phyloP scores from a whole-genome alignment of 2,888 invertebrate genomes.

The Caenorhabditis zanzibari region DNA sequence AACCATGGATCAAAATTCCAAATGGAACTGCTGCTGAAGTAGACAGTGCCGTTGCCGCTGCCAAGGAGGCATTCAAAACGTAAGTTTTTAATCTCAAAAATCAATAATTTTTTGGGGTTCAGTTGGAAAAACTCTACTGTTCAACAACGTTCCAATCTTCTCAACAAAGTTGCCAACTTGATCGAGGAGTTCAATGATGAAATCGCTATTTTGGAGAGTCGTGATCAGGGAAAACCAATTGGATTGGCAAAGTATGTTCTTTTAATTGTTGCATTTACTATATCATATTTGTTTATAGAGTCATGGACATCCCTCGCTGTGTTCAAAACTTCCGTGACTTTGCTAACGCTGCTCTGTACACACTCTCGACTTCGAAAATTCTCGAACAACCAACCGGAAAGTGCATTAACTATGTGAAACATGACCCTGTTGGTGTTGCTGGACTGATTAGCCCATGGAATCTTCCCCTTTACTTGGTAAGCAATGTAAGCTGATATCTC shows the following conservation, averaged over 20 bases:
- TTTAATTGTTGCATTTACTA: background rate
- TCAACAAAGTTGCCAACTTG: slow-evolving; percentile 85
- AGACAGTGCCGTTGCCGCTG: slow-evolving; percentile 84
- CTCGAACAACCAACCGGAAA: slow-evolving; percentile 70
- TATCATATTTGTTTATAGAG: slow-evolving; percentile 26
- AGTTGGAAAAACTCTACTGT: slow-evolving; percentile 85
- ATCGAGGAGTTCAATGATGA: slow-evolving; percentile 85
- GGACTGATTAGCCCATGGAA: slow-evolving; percentile 86
- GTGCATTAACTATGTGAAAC: slow-evolving; percentile 85
- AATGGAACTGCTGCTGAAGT: slow-evolving; percentile 84
- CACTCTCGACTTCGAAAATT: slow-evolving; percentile 77
- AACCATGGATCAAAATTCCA: slow-evolving; percentile 83
- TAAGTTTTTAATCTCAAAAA: slow-evolving; percentile 69
- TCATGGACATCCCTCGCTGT: slow-evolving; percentile 86
- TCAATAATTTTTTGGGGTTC: slow-evolving; percentile 39
- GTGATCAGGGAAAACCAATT: slow-evolving; percentile 86
- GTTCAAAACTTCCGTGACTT: slow-evolving; percentile 86
- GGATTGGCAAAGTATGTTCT: slow-evolving; percentile 78
- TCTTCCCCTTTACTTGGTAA: slow-evolving; percentile 85
- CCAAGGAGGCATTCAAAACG: slow-evolving; percentile 85
- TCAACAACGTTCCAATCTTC: slow-evolving; percentile 84
- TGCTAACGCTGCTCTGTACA: slow-evolving; percentile 84
- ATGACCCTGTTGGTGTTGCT: slow-evolving; percentile 86
- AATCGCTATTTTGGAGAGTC: slow-evolving; percentile 85
- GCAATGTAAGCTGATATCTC: background rate